A percentile compares a stretch with the other conserved stretches of the same genome.
Conservation (phyloP, 2,113 vertebrate species). For the Hippocampus zosterae region DNA sequence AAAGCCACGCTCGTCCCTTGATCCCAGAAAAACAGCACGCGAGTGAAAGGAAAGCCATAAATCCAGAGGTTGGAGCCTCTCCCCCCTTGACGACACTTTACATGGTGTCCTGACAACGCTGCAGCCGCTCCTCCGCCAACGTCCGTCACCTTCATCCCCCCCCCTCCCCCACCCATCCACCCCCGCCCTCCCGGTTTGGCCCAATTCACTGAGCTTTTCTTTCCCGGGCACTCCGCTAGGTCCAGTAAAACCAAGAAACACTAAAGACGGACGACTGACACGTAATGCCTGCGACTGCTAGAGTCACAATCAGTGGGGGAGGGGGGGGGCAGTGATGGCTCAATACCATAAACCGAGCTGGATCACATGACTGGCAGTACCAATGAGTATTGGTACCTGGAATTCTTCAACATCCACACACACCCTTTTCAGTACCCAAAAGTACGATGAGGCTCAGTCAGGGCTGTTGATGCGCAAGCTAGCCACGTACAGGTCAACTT, state of each 20-base stretch:
- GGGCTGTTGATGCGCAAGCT: too few species aligned
- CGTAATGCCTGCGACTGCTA: constrained; percentile 19
- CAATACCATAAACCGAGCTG: neutral
- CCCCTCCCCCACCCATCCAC: too few species aligned
- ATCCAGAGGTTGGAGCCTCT: constrained; percentile 37
- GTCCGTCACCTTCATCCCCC: constrained; percentile 48
- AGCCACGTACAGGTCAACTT: too few species aligned
- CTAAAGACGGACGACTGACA: constrained; percentile 27
- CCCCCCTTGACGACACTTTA: constrained; percentile 49
- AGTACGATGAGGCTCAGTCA: too few species aligned
- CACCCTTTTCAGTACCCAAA: too few species aligned
- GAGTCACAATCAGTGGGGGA: neutral
- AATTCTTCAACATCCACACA: neutral
- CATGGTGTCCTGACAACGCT: constrained; percentile 31
- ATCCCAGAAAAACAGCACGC: constrained; percentile 8
- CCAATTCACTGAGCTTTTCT: constrained; percentile 38
- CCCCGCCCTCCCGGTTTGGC: neutral
- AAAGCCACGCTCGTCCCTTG: constrained; percentile 7
- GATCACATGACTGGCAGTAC: neutral
- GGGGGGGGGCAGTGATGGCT: neutral
- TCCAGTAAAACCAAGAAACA: constrained; percentile 27
- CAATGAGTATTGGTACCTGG: neutral
- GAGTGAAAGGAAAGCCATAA: constrained; percentile 42
- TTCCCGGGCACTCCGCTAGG: constrained; percentile 11
- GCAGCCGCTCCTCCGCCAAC: constrained; percentile 18